phyloP scores from a whole-genome alignment of 1,140 invertebrate species.

The Armadillidium nasatum region DNA sequence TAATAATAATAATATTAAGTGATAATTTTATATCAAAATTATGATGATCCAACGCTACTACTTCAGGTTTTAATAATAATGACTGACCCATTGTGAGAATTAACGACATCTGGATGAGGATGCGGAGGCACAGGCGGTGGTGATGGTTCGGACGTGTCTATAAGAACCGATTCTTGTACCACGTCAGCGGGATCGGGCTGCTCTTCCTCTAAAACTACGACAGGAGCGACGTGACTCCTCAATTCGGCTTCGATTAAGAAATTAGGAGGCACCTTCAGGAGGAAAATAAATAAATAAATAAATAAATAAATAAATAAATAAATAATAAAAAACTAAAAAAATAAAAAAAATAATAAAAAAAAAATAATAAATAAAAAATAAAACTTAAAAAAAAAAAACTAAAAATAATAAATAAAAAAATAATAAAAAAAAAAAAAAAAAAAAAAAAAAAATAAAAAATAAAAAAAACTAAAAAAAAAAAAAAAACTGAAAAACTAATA shows the following conservation, averaged over 20 bases:
- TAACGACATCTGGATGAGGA: slow-evolving; percentile 30
- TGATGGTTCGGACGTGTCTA: slow-evolving; percentile 65
- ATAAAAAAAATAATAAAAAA: too few species aligned
- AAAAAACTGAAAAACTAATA: too few species aligned
- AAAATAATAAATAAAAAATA: too few species aligned
- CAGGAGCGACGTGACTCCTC: slow-evolving; percentile 85
- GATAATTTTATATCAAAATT: too few species aligned
- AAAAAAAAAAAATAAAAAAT: too few species aligned
- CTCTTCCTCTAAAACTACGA: slow-evolving; percentile 66
- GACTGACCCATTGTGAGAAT: slow-evolving; percentile 40
- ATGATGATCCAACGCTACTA: neutral
- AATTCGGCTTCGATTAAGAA: slow-evolving; percentile 90
- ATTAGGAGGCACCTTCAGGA: slow-evolving; percentile 92
- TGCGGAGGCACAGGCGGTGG: slow-evolving; percentile 47
- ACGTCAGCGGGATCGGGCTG: slow-evolving; percentile 57
- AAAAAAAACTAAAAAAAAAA: too few species aligned
- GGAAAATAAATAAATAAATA: slow-evolving; percentile 48
- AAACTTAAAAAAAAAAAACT: too few species aligned
- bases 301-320: too few species aligned
- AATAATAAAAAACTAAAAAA: too few species aligned
- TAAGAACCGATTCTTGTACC: slow-evolving; percentile 60
- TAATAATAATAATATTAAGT: too few species aligned
- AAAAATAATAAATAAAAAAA: too few species aligned
- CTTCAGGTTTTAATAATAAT: neutral
- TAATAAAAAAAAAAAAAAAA: too few species aligned